These are phyloP conservation scores for Aethes cnicana DNA, from an alignment of 2,888 invertebrate genomes.

Conservation along the genomic window DNA sequence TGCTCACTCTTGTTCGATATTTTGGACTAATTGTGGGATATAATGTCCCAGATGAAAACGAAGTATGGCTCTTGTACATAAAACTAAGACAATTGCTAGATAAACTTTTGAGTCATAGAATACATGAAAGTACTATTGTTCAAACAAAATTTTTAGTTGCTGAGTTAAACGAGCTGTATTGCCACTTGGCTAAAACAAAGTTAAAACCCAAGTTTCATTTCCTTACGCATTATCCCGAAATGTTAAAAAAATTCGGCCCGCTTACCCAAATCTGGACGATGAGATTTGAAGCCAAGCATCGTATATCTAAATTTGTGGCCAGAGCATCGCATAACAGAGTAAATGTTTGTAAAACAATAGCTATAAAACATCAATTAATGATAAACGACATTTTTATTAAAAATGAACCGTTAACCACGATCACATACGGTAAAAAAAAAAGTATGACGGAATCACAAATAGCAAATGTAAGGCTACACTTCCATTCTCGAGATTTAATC, in stretches of 20 bases:
- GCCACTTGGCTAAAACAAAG: background rate
- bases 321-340: constrained; percentile 19
- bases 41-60: constrained; percentile 29
- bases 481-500: background rate
- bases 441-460: background rate
- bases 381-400: constrained; percentile 28
- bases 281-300: constrained; percentile 34
- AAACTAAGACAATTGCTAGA: constrained; percentile 7
- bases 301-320: constrained; percentile 30
- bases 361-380: constrained; percentile 30
- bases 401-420: background rate
- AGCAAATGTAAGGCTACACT: background rate
- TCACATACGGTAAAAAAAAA: background rate
- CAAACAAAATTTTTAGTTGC: constrained; percentile 26
- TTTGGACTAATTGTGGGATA: constrained; percentile 33
- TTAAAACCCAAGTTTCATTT: constrained; percentile 21
- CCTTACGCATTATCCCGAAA: constrained; percentile 30
- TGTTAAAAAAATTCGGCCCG: constrained; percentile 33
- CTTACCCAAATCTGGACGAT: constrained; percentile 32
- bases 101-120: constrained; percentile 15
- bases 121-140: constrained; percentile 18
- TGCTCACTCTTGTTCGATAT: constrained; percentile 33
- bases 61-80: constrained; percentile 28
- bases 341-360: constrained; percentile 31
- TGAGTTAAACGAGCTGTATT: constrained; percentile 31